A percentile compares a stretch with the other conserved stretches of the same genome.
These are phyloP conservation scores for Tinamus major DNA, from an alignment of 2,797 vertebrate genomes.

Conservation along the genomic window DNA sequence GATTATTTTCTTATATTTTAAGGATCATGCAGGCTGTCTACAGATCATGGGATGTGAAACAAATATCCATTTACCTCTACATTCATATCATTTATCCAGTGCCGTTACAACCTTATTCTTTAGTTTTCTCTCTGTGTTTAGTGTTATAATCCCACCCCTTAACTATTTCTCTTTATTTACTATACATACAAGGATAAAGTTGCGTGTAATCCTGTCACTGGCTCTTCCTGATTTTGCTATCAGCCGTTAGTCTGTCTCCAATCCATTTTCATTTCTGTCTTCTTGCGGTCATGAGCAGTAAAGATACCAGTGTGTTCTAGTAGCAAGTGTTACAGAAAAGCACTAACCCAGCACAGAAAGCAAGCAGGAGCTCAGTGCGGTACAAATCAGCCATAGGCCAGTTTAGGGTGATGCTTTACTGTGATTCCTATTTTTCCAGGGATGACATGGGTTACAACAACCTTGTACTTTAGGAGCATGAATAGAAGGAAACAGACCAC, in stretches of 20 bases:
- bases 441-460: neutral
- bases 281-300: neutral
- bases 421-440: neutral
- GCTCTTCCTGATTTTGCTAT: neutral
- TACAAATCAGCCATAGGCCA: neutral
- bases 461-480: fast-evolving
- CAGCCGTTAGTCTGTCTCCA: neutral
- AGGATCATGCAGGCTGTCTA: neutral
- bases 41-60: fast-evolving
- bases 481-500: neutral
- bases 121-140: neutral
- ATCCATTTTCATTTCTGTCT: neutral
- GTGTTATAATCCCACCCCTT: neutral
- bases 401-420: neutral
- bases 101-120: neutral
- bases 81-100: neutral
- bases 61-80: neutral
- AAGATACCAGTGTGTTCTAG: neutral
- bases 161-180: neutral
- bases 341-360: neutral
- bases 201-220: neutral
- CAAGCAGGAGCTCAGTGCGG: fast-evolving
- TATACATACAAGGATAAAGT: neutral
- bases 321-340: neutral
- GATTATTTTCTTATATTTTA: neutral